Conservation (phyloP, 2,113 vertebrate species). For the Madoqua kirkii region DNA sequence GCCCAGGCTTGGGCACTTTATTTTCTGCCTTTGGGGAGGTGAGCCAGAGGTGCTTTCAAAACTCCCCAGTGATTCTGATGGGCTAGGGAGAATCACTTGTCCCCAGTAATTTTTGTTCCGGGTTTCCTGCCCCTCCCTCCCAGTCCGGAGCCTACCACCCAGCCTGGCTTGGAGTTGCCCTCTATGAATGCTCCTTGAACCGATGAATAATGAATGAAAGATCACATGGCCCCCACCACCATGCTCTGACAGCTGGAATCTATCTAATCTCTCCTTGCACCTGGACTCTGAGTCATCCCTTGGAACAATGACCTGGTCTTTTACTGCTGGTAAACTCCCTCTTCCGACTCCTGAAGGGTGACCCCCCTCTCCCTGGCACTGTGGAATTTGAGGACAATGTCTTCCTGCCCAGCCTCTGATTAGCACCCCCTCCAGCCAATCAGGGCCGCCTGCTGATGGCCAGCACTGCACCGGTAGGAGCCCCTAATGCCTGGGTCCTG, state of each 20-base stretch:
- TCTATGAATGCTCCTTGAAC: slow-evolving; percentile 24
- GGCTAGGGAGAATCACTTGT: not conserved
- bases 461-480: not conserved
- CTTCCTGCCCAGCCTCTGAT: not conserved
- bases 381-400: not conserved
- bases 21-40: not conserved
- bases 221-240: not conserved
- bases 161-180: not conserved
- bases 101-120: too few species aligned
- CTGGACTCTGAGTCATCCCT: slow-evolving; percentile 54
- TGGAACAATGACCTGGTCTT: slow-evolving; percentile 13
- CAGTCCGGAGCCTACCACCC: not conserved
- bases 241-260: not conserved
- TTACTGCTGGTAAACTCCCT: slow-evolving; percentile 2
- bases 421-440: not conserved
- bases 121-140: not conserved
- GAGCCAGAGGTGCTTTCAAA: not conserved
- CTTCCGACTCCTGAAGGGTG: not conserved
- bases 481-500: not conserved
- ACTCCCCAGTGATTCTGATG: not conserved
- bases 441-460: too few species aligned
- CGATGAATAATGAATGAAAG: not conserved
- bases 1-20: not conserved
- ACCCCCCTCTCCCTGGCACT: not conserved
- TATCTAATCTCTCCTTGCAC: slow-evolving; percentile 56